Evolutionary conservation across 2,888 invertebrate genomes (phyloP), one percentile per base, ranked within the genome.

Genomic region (Horisme vitalbata): DNA sequence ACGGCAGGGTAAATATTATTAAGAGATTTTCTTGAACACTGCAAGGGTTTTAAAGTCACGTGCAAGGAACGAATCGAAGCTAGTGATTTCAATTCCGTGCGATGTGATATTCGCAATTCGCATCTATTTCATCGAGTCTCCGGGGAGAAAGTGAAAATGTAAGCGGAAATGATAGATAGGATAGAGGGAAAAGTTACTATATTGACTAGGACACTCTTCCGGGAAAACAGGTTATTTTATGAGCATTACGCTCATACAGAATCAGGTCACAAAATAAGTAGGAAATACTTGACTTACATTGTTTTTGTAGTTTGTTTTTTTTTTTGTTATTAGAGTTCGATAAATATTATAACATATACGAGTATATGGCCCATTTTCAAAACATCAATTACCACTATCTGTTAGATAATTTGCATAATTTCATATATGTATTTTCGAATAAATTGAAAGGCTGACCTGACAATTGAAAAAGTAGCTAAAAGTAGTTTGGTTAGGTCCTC

Each of bases 31-130:
- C 68, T 75, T 66, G 67, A 74, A 75, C 72, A 75, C 68, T 65
- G 72, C 72, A 70, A 71, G 75, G 75, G 77, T 75, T 68, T 75
- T 80, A 78, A 75, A 81, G 79, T 83, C 85, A 85, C 84, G 82
- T 84, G 79, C 47, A 48, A 43, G 35, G 23, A 41, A 15, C 32
- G 14, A 41, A 36, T 33, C 33, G 63, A 54, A 63, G 67, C 60
- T 70, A 75, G 77, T 79, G 78, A 82, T 85, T 84, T 84, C 83
- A 79, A 83, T 84, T 84, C 75, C 70, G 70, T 63, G 68, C 53
- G 63, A 76, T 69, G 71, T 68, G 65, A 64, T 69, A 66, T 61
- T 63, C 68, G 68, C 67, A 63, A 66, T 61, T 63, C 68, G 68
- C 67, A 63, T 69, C 66, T 63, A 58, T 68, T 68, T 52, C 52